Conservation (phyloP, 2,113 vertebrate genomes). For the Prunella himalayana region DNA sequence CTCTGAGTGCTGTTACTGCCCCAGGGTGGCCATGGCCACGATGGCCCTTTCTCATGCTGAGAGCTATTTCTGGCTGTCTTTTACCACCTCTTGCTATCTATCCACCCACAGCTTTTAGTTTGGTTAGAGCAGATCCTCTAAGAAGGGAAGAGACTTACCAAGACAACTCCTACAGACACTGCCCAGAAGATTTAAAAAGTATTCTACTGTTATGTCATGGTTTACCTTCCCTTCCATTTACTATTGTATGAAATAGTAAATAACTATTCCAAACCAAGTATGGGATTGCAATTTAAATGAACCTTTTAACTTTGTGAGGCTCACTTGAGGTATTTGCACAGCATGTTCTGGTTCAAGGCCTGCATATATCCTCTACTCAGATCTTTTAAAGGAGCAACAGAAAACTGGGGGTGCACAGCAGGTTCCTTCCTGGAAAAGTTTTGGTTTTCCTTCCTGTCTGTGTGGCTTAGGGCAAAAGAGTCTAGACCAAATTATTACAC, state of each 20-base stretch:
- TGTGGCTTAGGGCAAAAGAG: background rate
- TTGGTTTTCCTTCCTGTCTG: background rate
- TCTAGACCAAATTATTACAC: background rate
- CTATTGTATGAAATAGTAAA: background rate
- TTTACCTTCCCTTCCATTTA: background rate
- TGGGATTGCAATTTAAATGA: background rate
- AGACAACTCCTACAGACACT: background rate
- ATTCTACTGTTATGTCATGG: background rate
- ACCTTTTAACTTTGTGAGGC: background rate
- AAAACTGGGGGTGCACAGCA: background rate
- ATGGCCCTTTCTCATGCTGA: background rate
- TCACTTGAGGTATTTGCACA: background rate
- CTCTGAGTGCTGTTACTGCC: background rate
- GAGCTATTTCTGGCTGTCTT: background rate
- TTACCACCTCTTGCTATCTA: background rate
- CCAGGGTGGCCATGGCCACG: fast-evolving
- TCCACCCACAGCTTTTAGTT: background rate
- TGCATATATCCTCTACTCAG: background rate
- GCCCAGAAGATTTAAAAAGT: background rate
- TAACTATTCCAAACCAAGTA: background rate
- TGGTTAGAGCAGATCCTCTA: background rate
- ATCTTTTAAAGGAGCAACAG: background rate
- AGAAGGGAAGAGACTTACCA: background rate
- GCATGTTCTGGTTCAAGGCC: background rate
- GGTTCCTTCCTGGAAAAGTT: background rate